Percentiles rank a stretch among this genome's conserved stretches.
phyloP scores from a whole-genome alignment of 2,888 invertebrate genomes.

The Carcina quercana region DNA sequence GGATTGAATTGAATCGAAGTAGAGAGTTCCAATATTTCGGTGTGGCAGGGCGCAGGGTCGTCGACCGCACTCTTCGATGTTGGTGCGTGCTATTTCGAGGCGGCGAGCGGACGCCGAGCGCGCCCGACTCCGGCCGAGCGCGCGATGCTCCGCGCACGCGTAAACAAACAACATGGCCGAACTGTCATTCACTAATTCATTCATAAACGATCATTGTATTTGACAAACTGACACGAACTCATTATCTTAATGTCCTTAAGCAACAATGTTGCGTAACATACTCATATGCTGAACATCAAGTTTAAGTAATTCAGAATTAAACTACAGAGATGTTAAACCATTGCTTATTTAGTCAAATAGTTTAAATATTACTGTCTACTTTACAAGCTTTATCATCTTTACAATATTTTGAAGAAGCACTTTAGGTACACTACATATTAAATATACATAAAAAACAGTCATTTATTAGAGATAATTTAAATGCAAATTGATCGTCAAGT shows the following conservation, averaged over 20 bases:
- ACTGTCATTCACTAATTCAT: conserved; percentile 73
- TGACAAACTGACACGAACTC: conserved; percentile 52
- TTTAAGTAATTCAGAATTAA: not conserved
- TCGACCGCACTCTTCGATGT: conserved; percentile 62
- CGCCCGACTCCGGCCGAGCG: conserved; percentile 51
- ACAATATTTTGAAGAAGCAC: not conserved
- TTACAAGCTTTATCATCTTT: no score
- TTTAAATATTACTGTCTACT: no score
- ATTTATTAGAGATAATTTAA: no score
- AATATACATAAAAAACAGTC: no score
- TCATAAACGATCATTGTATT: conserved; percentile 64
- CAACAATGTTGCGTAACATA: not conserved
- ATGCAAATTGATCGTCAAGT: no score
- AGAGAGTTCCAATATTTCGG: conserved; percentile 66
- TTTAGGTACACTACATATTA: no score
- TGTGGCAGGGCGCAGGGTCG: conserved; percentile 61
- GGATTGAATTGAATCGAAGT: conserved; percentile 51
- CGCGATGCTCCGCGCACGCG: conserved; percentile 51
- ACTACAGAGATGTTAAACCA: no score
- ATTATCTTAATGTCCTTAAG: conserved; percentile 28
- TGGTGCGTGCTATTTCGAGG: conserved; percentile 70
- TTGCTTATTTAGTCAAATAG: no score
- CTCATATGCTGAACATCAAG: not conserved
- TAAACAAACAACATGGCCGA: conserved; percentile 69
- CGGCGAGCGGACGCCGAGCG: conserved; percentile 48